These are phyloP conservation scores for Dryadula phaetusa DNA, from an alignment of 2,888 invertebrate genomes.

Conservation along the genomic window DNA sequence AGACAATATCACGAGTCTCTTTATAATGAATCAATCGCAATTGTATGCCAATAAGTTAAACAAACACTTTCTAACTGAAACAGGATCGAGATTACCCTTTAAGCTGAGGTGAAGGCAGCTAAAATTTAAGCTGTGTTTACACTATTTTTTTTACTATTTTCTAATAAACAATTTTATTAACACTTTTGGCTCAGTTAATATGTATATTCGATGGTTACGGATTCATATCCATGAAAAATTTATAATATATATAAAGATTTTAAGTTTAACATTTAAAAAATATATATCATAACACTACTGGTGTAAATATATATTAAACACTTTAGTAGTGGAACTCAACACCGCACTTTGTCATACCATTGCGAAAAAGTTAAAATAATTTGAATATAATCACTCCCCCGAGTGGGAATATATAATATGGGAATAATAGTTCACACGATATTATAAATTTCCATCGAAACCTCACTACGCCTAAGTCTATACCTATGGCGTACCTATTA, in stretches of 20 bases:
- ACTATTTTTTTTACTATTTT: constrained; percentile 5
- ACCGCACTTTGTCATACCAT: no score
- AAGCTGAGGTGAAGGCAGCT: constrained; percentile 24
- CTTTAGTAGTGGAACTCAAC: no score
- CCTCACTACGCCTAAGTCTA: constrained; percentile 9
- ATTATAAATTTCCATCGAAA: background rate
- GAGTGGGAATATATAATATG: no score
- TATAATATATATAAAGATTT: no score
- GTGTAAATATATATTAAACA: no score
- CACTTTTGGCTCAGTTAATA: no score
- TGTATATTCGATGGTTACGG: background rate
- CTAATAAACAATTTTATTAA: no score
- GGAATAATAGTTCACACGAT: no score
- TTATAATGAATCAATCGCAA: constrained; percentile 42
- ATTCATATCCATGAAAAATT: background rate
- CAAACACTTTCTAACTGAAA: constrained; percentile 44
- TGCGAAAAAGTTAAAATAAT: no score
- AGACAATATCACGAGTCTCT: constrained; percentile 3
- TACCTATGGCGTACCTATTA: constrained; percentile 36
- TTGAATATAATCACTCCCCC: no score
- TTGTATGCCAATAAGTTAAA: constrained; percentile 37
- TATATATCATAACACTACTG: no score
- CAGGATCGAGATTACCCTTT: constrained; percentile 42
- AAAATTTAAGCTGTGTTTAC: constrained; percentile 28
- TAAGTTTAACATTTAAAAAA: no score